Percentiles rank a stretch among this genome's conserved stretches.
phyloP scores from a whole-genome alignment of 2,797 vertebrate species.

The Sebastes hopkinsi region DNA sequence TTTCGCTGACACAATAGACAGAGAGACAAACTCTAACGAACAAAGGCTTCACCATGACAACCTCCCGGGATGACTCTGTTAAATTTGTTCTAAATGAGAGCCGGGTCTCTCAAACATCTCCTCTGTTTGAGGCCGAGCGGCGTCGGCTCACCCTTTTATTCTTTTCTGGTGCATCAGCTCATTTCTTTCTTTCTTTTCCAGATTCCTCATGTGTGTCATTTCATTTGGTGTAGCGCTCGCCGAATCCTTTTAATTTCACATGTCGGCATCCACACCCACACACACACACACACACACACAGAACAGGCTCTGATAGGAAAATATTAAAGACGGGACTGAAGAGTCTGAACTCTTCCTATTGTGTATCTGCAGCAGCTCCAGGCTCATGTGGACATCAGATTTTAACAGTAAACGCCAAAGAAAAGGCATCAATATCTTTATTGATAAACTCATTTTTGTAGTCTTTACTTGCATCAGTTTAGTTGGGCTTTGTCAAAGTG shows the following conservation, averaged over 20 bases:
- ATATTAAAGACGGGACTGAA: neutral
- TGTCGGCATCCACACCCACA: neutral
- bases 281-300: neutral
- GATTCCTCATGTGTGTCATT: constrained; percentile 24
- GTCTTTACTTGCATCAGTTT: too few species aligned
- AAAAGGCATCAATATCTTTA: too few species aligned
- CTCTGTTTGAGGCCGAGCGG: neutral
- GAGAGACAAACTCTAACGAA: neutral
- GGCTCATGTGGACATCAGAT: too few species aligned
- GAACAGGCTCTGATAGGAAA: neutral
- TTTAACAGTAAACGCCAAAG: too few species aligned
- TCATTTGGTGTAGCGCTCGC: constrained; percentile 35
- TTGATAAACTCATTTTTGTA: too few species aligned
- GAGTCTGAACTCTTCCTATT: neutral
- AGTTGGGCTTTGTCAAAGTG: too few species aligned
- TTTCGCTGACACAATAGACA: neutral
- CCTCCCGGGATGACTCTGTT: neutral
- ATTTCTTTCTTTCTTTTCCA: constrained; percentile 5
- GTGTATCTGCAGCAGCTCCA: neutral
- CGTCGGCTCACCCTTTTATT: neutral
- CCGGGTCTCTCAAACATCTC: neutral
- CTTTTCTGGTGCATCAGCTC: constrained; percentile 49
- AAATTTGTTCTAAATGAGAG: constrained; percentile 13
- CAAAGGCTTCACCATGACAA: neutral
- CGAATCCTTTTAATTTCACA: neutral